These are phyloP conservation scores for Drosophila siamana DNA, from an alignment of 2,888 invertebrate species.

Conservation along the genomic window DNA sequence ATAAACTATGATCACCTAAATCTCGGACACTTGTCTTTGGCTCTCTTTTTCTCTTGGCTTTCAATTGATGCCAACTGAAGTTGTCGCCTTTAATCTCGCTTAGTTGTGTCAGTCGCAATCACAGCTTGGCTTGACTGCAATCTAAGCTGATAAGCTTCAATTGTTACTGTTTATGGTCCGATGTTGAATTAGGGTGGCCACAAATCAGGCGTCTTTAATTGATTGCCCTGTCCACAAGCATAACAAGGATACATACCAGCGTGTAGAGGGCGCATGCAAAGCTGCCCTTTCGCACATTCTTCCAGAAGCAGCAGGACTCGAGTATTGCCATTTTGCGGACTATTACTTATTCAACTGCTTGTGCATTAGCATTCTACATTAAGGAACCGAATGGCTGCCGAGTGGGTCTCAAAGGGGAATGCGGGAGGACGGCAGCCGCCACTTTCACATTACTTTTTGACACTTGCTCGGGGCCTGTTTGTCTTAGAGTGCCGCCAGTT, in stretches of 20 bases:
- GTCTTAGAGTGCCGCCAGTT: conserved; percentile 41
- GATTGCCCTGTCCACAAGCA: conserved; percentile 20
- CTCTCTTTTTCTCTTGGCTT: no score
- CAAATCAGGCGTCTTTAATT: conserved; percentile 55
- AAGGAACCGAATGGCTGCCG: background rate
- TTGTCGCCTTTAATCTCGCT: conserved; percentile 1
- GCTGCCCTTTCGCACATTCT: conserved; percentile 82
- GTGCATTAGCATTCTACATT: conserved; percentile 40
- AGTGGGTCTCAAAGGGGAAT: background rate
- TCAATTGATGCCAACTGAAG: background rate
- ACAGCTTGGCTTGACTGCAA: background rate
- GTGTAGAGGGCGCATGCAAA: conserved; percentile 81
- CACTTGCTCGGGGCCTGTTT: conserved; percentile 52
- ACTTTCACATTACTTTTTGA: conserved; percentile 66
- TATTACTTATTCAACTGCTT: conserved; percentile 39
- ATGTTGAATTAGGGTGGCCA: conserved; percentile 19
- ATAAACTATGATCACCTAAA: background rate
- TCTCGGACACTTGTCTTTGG: background rate
- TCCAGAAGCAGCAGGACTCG: conserved; percentile 84
- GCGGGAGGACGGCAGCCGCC: conserved; percentile 66
- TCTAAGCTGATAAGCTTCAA: conserved; percentile 4
- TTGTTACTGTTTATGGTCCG: conserved; percentile 10
- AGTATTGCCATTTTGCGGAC: conserved; percentile 78
- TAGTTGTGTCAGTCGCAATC: background rate
- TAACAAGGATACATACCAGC: conserved; percentile 59